Evolutionary conservation across 2,797 vertebrate species (phyloP), one percentile per base, ranked within the genome.

Genomic region (Oreochromis grahami): DNA sequence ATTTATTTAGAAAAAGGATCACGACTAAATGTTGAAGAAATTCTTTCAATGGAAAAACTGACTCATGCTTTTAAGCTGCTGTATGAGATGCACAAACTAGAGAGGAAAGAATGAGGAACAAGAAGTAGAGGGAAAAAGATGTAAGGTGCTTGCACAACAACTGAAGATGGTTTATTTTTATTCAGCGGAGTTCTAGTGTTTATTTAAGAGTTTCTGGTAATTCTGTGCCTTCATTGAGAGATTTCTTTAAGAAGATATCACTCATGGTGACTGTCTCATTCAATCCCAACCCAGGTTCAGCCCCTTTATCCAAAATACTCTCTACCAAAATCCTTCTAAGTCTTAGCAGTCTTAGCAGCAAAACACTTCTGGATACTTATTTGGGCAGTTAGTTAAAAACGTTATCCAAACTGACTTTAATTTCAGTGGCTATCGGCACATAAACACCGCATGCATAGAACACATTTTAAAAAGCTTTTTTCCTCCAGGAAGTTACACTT

Each of bases 71-170:
- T 51, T 34, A n/a, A 50, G 70, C 70, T 74, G 15, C 41, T 72
- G 26, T 29, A 74, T 50, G 43, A 74, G 70, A 29, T 32, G 4
- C 45, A 9, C 65, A 32, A 74, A 50, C 43, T 50, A 2, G 45
- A 74, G 26, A 14, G 26, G 11, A 74, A 74, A 51, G 45, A 74
- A 74, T n/a, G 70, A 74, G 43, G 45, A 74, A 74, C 45, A 74
- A 50, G 70, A 32, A 48, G 34, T 38, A 21, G 58, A 3, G 15
- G 21, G 24, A 4, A 0, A 21, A 5, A 50, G 19, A 34, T 50
- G 17, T 13, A 48, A 74, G 26, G 26, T 74, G 43, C 17, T n/a
- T 50, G 45, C 26, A 50, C 26, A 74, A 74, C 17, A 74, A 8
- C 17, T 50, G 26, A 55, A 55, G 52, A n/a, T 34, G 45, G 17